A percentile compares a stretch with the other conserved stretches of the same genome.
phyloP scores from a whole-genome alignment of 2,797 vertebrate genomes.

The Salarias fasciatus region DNA sequence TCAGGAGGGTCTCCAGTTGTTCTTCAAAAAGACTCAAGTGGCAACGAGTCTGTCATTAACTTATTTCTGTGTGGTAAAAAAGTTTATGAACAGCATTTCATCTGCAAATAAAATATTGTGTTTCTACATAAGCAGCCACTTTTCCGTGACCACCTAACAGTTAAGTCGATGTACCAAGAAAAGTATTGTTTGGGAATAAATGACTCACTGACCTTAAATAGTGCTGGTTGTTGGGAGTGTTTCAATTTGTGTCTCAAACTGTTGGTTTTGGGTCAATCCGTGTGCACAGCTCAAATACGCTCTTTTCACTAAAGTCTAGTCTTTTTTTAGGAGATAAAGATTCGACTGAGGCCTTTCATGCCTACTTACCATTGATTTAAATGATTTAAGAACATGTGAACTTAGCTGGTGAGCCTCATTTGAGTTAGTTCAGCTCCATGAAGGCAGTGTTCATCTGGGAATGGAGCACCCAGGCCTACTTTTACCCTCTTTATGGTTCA shows the following conservation, averaged over 20 bases:
- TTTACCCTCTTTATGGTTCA: neutral
- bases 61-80: conserved; percentile 30
- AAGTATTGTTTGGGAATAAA: conserved; percentile 76
- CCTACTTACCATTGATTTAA: too few relatives aligned
- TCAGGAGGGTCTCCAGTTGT: conserved; percentile 50
- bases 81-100: conserved; percentile 46
- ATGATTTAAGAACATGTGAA: too few relatives aligned
- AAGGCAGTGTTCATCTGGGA: conserved; percentile 12
- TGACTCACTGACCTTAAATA: conserved; percentile 61
- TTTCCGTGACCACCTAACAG: conserved; percentile 65
- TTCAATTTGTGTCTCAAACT: conserved; percentile 9
- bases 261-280: too few relatives aligned
- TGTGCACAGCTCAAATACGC: neutral
- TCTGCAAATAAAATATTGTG: conserved; percentile 51
- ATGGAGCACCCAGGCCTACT: neutral
- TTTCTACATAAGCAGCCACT: conserved; percentile 61
- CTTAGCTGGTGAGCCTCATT: too few relatives aligned
- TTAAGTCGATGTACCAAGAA: conserved; percentile 71
- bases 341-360: too few relatives aligned
- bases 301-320: neutral
- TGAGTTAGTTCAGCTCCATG: conserved; percentile 17
- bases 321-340: too few relatives aligned
- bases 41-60: conserved; percentile 32
- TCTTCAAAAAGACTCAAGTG: conserved; percentile 42
- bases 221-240: conserved; percentile 16